Conservation (phyloP, 2,797 vertebrate species). For the Silurus aristotelis region DNA sequence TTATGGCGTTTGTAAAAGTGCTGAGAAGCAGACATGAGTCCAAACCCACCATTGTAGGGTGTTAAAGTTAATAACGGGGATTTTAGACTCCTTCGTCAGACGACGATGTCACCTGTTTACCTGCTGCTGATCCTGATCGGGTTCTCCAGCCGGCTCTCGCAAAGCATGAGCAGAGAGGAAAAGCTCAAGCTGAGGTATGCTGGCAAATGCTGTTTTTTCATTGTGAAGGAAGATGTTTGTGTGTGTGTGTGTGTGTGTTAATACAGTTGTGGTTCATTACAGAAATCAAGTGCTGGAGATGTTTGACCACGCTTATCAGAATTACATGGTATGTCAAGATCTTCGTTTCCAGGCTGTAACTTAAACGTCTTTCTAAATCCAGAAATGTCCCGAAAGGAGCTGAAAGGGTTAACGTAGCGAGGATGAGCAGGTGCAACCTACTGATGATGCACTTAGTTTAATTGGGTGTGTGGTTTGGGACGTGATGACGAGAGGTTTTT, state of each 20-base stretch:
- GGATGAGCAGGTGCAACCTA: background rate
- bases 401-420: background rate
- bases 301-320: constrained; percentile 98
- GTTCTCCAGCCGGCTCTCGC: constrained; percentile 58
- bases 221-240: constrained; percentile 13
- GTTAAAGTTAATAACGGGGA: constrained; percentile 46
- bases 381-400: background rate
- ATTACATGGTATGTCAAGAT: constrained; percentile 91
- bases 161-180: constrained; percentile 73
- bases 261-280: constrained; percentile 47
- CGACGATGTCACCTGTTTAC: constrained; percentile 62
- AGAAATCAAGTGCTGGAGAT: constrained; percentile 98
- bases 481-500: background rate
- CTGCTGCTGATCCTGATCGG: constrained; percentile 63
- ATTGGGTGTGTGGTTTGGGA: background rate
- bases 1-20: background rate
- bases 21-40: constrained; percentile 48
- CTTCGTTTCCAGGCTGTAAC: no score
- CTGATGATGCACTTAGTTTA: background rate
- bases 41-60: constrained; percentile 42
- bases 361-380: background rate
- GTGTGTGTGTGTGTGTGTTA: constrained; percentile 23
- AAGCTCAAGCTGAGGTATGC: constrained; percentile 74
- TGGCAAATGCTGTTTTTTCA: no score
- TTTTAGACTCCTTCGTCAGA: constrained; percentile 40